These are phyloP conservation scores for Sipha flava DNA, from an alignment of 1,140 invertebrate genomes.

Conservation along the genomic window DNA sequence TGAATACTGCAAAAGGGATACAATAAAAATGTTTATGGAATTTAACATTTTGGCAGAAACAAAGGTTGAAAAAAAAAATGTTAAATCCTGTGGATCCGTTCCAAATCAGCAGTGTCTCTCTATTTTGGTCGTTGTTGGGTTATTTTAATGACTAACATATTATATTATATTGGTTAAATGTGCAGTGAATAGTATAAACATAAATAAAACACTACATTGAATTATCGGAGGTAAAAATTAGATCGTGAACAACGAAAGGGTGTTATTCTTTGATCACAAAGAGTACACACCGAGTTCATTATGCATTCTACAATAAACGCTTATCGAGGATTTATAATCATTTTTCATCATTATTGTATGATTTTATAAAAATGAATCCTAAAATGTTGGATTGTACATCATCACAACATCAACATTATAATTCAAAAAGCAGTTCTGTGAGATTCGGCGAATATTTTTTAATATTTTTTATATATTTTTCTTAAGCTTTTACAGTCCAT, in stretches of 20 bases:
- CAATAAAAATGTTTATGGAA: not conserved
- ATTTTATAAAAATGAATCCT: not conserved
- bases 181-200: not conserved
- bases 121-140: not conserved
- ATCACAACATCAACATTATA: not conserved
- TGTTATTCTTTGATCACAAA: not conserved
- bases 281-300: not conserved
- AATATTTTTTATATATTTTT: too few species aligned
- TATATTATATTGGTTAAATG: not conserved
- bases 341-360: not conserved
- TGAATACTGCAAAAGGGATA: not conserved
- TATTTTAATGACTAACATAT: not conserved
- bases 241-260: not conserved
- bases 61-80: not conserved
- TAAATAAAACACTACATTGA: not conserved
- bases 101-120: slow-evolving; percentile 21
- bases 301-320: not conserved
- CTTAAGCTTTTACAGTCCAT: too few species aligned
- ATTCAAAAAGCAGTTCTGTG: too few species aligned
- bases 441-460: too few species aligned
- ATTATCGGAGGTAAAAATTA: not conserved
- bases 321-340: not conserved
- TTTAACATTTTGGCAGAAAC: not conserved
- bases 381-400: not conserved
- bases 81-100: not conserved